Evolutionary conservation across 2,888 invertebrate genomes (phyloP).

Genomic region (Agrochola macilenta): DNA sequence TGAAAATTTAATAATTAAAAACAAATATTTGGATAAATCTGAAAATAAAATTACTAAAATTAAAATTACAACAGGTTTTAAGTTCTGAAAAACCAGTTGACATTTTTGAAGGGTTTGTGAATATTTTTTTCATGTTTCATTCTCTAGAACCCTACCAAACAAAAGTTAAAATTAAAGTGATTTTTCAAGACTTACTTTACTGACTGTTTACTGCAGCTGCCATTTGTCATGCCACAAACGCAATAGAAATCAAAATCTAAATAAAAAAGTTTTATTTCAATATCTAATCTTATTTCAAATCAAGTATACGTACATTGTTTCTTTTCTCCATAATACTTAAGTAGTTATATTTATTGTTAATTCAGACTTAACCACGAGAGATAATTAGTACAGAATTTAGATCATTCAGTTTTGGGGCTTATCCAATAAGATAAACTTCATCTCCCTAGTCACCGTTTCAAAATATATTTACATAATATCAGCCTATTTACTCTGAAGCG

Average conservation of each 20-base stretch:
- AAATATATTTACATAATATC: background rate
- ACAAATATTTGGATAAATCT: background rate
- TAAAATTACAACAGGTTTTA: background rate
- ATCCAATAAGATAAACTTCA: background rate
- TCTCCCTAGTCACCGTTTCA: background rate
- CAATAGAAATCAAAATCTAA: too few species aligned
- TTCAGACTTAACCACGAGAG: background rate
- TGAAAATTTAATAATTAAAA: background rate
- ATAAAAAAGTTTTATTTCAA: too few species aligned
- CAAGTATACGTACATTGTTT: too few species aligned
- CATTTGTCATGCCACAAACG: too few species aligned
- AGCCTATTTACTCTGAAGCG: too few species aligned
- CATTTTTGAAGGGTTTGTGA: background rate
- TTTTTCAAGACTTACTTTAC: too few species aligned
- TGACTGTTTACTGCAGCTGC: too few species aligned
- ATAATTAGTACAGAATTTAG: background rate
- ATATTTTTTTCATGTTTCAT: background rate
- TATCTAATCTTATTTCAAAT: too few species aligned
- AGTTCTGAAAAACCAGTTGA: background rate
- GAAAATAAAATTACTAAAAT: background rate
- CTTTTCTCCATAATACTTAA: background rate
- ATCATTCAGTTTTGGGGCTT: background rate
- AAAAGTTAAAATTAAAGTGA: background rate
- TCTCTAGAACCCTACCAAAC: background rate
- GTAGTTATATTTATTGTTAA: background rate